Conservation (phyloP, 2,797 vertebrate genomes). For the Sarcoramphus papa region DNA sequence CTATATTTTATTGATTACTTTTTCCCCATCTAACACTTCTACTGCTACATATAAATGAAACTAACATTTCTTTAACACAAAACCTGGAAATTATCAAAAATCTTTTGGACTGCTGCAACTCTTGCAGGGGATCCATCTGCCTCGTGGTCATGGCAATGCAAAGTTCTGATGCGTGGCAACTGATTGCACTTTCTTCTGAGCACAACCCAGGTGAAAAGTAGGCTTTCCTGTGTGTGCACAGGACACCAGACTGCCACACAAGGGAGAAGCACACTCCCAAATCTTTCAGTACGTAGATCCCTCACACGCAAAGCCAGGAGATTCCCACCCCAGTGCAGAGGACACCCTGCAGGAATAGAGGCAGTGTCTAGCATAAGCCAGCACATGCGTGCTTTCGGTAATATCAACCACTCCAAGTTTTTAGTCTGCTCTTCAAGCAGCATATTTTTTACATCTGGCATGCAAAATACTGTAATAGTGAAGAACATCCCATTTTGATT, state of each 20-base stretch:
- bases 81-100: background rate
- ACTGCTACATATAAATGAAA: background rate
- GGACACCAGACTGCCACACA: background rate
- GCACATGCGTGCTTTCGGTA: background rate
- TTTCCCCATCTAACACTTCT: background rate
- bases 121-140: background rate
- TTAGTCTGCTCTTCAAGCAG: slow-evolving; percentile 23
- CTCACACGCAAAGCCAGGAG: background rate
- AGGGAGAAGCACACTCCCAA: background rate
- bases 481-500: slow-evolving; percentile 57
- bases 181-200: background rate
- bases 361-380: background rate
- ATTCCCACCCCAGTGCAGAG: background rate
- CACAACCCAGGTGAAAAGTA: background rate
- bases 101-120: background rate
- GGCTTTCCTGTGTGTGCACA: background rate
- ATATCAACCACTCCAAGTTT: background rate
- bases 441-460: slow-evolving; percentile 45
- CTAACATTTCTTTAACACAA: background rate
- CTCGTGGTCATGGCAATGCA: fast-evolving
- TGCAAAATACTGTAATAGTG: slow-evolving; percentile 43
- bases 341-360: background rate
- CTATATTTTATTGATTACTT: background rate
- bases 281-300: background rate
- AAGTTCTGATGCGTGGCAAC: background rate